A percentile compares a stretch with the other conserved stretches of the same genome.
Conservation (phyloP, 2,797 vertebrate genomes). For the Etheostoma nigrum region DNA sequence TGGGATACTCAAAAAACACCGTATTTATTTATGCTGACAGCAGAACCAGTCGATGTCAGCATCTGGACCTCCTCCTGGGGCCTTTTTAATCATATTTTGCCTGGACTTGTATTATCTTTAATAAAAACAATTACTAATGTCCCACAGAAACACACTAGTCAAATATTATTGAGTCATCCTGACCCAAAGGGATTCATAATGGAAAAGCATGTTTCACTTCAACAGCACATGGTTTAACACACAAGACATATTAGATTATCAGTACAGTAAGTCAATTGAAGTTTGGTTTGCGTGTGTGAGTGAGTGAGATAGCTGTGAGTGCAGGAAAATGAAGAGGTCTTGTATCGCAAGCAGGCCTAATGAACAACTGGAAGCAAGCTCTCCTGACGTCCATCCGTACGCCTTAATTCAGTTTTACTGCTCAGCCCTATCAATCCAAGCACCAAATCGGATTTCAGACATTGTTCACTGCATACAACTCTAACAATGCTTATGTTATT, state of each 20-base stretch:
- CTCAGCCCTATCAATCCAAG: conserved; percentile 27
- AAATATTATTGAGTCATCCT: conserved; percentile 36
- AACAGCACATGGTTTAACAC: conserved; percentile 10
- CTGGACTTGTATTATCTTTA: conserved; percentile 2
- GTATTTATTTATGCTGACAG: background rate
- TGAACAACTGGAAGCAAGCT: background rate
- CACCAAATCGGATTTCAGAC: conserved; percentile 48
- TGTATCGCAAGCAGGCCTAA: conserved; percentile 8
- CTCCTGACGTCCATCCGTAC: conserved; percentile 5
- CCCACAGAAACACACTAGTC: conserved; percentile 28
- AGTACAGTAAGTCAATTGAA: conserved; percentile 18
- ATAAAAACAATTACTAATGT: background rate
- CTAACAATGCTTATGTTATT: conserved; percentile 62
- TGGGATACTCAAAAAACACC: conserved; percentile 3
- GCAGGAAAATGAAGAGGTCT: background rate
- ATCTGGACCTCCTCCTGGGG: conserved; percentile 20
- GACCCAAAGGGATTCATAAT: conserved; percentile 40
- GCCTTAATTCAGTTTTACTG: conserved; percentile 12
- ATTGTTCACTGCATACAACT: conserved; percentile 35
- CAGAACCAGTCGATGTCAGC: conserved; percentile 14
- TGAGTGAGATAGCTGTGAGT: background rate
- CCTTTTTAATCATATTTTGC: conserved; percentile 19
- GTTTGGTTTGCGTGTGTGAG: background rate
- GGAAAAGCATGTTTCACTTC: conserved; percentile 36
- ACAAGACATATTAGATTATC: conserved; percentile 21